phyloP scores from a whole-genome alignment of 2,797 vertebrate species.

The Sebastes paucispinis region DNA sequence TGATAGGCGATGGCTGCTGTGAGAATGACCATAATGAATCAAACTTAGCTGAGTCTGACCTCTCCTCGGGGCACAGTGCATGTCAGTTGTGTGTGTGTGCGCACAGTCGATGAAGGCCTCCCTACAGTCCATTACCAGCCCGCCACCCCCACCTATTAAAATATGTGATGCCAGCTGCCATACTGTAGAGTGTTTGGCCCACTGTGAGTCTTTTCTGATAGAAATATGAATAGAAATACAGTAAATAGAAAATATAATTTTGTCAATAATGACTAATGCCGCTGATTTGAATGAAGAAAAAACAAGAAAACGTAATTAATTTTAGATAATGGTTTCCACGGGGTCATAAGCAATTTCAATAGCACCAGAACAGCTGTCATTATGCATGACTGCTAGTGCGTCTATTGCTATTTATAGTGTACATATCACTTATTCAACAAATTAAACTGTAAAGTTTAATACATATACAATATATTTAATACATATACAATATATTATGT shows the following conservation, averaged over 20 bases:
- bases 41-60: slow-evolving; percentile 44
- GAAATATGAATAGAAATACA: not conserved
- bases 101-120: slow-evolving; percentile 53
- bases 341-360: too few species aligned
- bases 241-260: not conserved
- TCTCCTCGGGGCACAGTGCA: slow-evolving; percentile 40
- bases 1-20: slow-evolving; percentile 14
- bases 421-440: too few species aligned
- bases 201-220: not conserved
- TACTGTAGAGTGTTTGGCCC: not conserved
- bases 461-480: too few species aligned
- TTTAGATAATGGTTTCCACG: too few species aligned
- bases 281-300: not conserved
- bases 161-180: slow-evolving; percentile 14
- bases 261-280: not conserved
- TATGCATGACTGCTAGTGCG: too few species aligned
- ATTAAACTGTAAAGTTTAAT: too few species aligned
- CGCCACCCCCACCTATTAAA: slow-evolving; percentile 20
- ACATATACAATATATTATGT: too few species aligned
- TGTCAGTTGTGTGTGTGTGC: slow-evolving; percentile 16
- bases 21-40: slow-evolving; percentile 47
- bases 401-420: too few species aligned
- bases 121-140: slow-evolving; percentile 62
- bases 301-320: not conserved
- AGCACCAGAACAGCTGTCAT: too few species aligned